phyloP scores from a whole-genome alignment of 35 echinoderm and acorn worm genomes.

The Holothuria glaberrima region DNA sequence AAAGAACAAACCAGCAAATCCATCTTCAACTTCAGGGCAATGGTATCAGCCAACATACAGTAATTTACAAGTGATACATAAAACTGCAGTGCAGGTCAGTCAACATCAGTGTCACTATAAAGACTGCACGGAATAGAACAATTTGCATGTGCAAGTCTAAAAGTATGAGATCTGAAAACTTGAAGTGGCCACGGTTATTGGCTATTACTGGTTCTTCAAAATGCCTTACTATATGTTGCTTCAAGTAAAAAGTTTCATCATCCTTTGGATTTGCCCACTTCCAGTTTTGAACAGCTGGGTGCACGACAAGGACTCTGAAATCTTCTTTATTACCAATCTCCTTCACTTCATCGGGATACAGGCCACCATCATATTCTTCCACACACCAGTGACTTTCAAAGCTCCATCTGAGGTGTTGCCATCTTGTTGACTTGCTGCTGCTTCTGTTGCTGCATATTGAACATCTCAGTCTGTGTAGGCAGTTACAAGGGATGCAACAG shows the following conservation, averaged over 20 bases:
- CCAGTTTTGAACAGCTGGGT: constrained; percentile 57
- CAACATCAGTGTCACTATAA: too few relatives aligned
- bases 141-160: too few relatives aligned
- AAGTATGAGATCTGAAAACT: too few relatives aligned
- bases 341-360: constrained; percentile 67
- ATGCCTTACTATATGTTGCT: too few relatives aligned
- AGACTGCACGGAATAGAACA: not conserved
- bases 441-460: not conserved
- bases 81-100: not conserved
- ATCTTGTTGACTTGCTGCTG: not conserved
- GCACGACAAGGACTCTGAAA: too few relatives aligned
- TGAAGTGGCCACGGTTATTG: constrained; percentile 33
- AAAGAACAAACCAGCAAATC: too few relatives aligned
- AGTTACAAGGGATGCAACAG: too few relatives aligned
- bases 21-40: too few relatives aligned
- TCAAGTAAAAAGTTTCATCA: too few relatives aligned
- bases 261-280: constrained; percentile 73
- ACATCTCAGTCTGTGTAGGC: not conserved
- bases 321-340: constrained; percentile 46
- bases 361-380: constrained; percentile 52
- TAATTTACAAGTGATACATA: not conserved
- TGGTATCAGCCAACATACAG: too few relatives aligned
- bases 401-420: constrained; percentile 4
- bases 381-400: constrained; percentile 49
- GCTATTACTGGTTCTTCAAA: constrained; percentile 41